phyloP scores from a whole-genome alignment of 2,797 vertebrate species.

The Takifugu ocellatus region DNA sequence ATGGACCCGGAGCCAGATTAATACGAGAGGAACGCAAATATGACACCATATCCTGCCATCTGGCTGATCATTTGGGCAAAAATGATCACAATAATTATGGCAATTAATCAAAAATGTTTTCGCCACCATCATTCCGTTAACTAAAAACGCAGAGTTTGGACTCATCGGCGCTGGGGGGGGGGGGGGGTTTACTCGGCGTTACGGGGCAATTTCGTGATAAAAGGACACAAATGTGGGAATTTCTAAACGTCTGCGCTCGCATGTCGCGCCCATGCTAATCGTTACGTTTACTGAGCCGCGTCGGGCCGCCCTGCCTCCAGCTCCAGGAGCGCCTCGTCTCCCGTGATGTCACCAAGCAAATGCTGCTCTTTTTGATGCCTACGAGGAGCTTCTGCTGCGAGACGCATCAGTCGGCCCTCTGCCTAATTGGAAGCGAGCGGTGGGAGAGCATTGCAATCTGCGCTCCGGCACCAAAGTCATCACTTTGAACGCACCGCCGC shows the following conservation, averaged over 20 bases:
- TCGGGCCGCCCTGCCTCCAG: conserved; percentile 28
- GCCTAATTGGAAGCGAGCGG: conserved; percentile 73
- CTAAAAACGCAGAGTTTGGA: conserved; percentile 61
- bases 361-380: conserved; percentile 63
- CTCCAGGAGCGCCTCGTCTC: conserved; percentile 40
- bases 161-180: conserved; percentile 18
- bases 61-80: conserved; percentile 78
- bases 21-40: conserved; percentile 73
- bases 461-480: conserved; percentile 62
- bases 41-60: conserved; percentile 78
- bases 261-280: conserved; percentile 37
- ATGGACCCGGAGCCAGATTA: conserved; percentile 74
- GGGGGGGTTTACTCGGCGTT: conserved; percentile 15
- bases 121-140: conserved; percentile 72
- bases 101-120: conserved; percentile 80
- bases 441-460: conserved; percentile 67
- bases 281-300: conserved; percentile 38
- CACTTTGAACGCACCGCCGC: conserved; percentile 56
- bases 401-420: conserved; percentile 65
- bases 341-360: conserved; percentile 50
- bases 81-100: conserved; percentile 78
- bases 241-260: conserved; percentile 27
- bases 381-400: conserved; percentile 69
- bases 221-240: conserved; percentile 34
- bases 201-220: conserved; percentile 6